A percentile compares a stretch with the other conserved stretches of the same genome.
phyloP scores from a whole-genome alignment of 2,888 invertebrate genomes.

The Lypha dubia region DNA sequence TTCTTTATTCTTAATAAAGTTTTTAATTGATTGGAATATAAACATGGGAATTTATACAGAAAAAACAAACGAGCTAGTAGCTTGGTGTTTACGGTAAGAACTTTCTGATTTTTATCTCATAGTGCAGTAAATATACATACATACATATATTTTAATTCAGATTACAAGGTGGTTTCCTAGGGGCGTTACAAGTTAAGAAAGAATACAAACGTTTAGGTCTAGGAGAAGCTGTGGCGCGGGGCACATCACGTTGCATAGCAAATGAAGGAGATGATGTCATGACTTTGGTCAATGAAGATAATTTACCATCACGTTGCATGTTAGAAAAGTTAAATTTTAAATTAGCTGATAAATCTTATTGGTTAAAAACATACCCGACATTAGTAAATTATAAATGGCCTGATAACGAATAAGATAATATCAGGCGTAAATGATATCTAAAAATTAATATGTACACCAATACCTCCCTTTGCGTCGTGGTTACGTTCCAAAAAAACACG shows the following conservation, averaged over 20 bases:
- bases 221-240: constrained; percentile 75
- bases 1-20: constrained; percentile 77
- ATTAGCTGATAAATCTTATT: constrained; percentile 74
- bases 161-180: constrained; percentile 78
- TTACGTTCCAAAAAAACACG: too few species aligned
- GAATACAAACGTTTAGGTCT: constrained; percentile 76
- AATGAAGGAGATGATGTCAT: constrained; percentile 77
- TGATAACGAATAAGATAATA: constrained; percentile 67
- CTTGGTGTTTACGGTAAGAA: constrained; percentile 81
- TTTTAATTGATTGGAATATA: constrained; percentile 78
- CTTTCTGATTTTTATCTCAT: not conserved
- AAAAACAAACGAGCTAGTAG: constrained; percentile 77
- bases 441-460: too few species aligned
- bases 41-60: constrained; percentile 79
- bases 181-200: constrained; percentile 78
- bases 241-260: constrained; percentile 75
- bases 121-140: not conserved
- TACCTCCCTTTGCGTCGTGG: too few species aligned
- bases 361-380: constrained; percentile 75
- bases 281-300: constrained; percentile 76
- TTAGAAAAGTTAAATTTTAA: constrained; percentile 78
- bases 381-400: constrained; percentile 70
- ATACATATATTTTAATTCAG: constrained; percentile 63
- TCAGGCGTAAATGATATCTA: not conserved
- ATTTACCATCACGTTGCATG: constrained; percentile 75